These are phyloP conservation scores for Ochotona princeps DNA, from an alignment of 2,113 vertebrate genomes.

Conservation along the genomic window DNA sequence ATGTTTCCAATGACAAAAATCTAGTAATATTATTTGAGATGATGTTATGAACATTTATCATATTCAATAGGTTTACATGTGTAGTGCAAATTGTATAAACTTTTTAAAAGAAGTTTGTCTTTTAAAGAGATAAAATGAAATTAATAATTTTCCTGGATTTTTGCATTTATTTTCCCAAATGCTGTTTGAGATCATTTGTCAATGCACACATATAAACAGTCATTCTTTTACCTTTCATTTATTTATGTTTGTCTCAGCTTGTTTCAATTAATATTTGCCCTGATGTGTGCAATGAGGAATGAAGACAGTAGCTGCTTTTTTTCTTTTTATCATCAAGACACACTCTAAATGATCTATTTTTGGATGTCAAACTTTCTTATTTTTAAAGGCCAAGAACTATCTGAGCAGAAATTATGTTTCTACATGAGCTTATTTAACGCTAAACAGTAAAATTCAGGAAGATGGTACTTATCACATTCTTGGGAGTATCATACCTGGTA, in stretches of 20 bases:
- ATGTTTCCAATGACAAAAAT: no score
- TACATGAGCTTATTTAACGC: neutral
- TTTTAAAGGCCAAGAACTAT: neutral
- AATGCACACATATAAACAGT: neutral
- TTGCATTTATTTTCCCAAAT: neutral
- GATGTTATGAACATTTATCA: no score
- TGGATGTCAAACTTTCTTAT: neutral
- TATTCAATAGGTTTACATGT: no score
- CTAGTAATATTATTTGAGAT: no score
- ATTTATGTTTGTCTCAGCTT: neutral
- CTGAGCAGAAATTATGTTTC: neutral
- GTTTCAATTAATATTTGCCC: neutral
- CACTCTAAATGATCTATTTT: neutral
- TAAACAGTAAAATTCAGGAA: neutral
- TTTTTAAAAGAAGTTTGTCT: neutral
- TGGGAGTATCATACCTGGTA: accelerated
- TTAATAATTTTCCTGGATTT: neutral
- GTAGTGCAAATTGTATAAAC: no score
- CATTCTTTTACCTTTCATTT: neutral
- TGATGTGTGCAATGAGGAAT: neutral
- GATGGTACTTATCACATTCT: accelerated
- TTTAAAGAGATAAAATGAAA: no score
- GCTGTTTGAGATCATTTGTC: neutral
- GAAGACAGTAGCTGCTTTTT: accelerated
- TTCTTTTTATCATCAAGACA: neutral